Conservation (phyloP, 2,797 vertebrate species). For the Atherinosoma microstoma region DNA sequence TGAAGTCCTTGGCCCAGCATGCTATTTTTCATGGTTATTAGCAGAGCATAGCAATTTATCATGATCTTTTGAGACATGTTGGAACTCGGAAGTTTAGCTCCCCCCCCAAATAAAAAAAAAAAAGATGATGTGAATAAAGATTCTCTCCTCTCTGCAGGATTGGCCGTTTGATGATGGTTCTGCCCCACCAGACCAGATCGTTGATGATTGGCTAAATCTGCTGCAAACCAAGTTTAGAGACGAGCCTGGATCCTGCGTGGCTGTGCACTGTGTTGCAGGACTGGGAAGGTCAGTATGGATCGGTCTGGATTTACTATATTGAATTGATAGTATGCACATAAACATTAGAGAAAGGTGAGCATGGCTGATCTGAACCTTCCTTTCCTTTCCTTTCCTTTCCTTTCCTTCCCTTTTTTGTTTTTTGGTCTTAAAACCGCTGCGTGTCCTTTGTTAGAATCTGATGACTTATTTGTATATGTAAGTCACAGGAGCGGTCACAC, state of each 20-base stretch:
- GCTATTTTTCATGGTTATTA: not conserved
- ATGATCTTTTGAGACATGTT: too few species aligned
- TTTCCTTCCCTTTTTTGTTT: too few species aligned
- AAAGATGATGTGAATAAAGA: not conserved
- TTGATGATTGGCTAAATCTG: constrained; percentile 84
- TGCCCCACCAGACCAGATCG: constrained; percentile 81
- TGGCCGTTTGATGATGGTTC: constrained; percentile 86
- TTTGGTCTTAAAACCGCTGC: not conserved
- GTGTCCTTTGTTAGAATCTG: not conserved
- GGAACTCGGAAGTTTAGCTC: too few species aligned
- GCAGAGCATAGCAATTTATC: too few species aligned
- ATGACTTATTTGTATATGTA: not conserved
- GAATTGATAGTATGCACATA: not conserved
- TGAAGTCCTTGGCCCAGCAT: rapidly evolving
- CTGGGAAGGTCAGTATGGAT: constrained; percentile 79
- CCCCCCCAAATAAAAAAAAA: too few species aligned
- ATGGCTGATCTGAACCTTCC: not conserved
- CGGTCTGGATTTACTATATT: not conserved
- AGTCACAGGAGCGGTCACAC: not conserved
- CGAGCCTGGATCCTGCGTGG: constrained; percentile 83
- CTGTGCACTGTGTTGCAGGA: constrained; percentile 85
- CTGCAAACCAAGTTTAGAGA: constrained; percentile 83
- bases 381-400: not conserved
- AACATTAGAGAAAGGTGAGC: not conserved
- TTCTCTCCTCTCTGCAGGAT: constrained; percentile 65